Conservation (phyloP, 2,113 vertebrate species). For the Dinomys branickii region DNA sequence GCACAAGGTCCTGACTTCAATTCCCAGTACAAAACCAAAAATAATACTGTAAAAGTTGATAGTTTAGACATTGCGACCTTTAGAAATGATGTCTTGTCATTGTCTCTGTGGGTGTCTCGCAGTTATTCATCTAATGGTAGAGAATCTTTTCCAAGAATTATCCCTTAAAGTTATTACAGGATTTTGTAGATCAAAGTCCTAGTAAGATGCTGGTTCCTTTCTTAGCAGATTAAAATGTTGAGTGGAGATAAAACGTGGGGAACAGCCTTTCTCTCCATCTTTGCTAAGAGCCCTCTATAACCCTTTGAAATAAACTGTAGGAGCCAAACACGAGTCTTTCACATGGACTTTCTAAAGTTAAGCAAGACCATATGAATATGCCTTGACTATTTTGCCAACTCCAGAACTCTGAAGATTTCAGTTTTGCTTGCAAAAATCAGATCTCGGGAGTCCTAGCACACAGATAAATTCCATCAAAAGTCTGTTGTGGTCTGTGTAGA, state of each 20-base stretch:
- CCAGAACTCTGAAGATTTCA: background rate
- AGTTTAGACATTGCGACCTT: background rate
- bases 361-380: background rate
- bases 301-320: background rate
- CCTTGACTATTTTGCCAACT: background rate
- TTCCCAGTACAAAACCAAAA: no score
- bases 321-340: background rate
- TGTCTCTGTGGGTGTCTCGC: background rate
- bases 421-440: background rate
- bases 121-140: background rate
- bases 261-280: background rate
- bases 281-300: background rate
- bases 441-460: background rate
- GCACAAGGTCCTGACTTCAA: no score
- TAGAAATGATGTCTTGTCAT: background rate
- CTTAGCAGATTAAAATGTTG: background rate
- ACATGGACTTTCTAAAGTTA: background rate
- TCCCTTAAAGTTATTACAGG: background rate
- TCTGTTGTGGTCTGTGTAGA: background rate
- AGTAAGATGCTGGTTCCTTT: background rate
- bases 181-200: background rate
- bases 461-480: background rate
- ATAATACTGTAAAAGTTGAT: background rate
- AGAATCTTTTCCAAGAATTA: slow-evolving; percentile 29
- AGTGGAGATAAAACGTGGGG: background rate